Evolutionary conservation across 2,888 invertebrate genomes (phyloP).

Genomic region (Leptopilina myrica): DNA sequence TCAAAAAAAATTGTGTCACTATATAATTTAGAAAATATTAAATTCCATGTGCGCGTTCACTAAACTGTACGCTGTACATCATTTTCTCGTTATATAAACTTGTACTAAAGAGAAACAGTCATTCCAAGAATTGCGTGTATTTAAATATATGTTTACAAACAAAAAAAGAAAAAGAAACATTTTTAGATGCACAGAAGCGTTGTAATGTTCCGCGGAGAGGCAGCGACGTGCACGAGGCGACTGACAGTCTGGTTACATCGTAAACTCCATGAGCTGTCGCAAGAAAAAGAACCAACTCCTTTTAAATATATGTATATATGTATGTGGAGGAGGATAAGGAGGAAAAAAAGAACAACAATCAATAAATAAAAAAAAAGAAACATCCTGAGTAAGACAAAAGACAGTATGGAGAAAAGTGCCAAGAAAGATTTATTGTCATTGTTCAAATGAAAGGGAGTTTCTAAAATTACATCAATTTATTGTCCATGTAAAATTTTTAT

Average conservation of each 20-base stretch:
- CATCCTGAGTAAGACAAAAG: neutral
- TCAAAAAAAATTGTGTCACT: slow-evolving; percentile 33
- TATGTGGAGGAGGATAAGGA: slow-evolving; percentile 34
- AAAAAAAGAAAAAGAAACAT: slow-evolving; percentile 3
- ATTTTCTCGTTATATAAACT: slow-evolving; percentile 11
- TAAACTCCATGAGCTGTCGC: slow-evolving; percentile 28
- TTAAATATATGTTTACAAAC: neutral
- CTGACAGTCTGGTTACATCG: slow-evolving; percentile 40
- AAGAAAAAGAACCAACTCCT: slow-evolving; percentile 38
- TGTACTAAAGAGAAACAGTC: neutral
- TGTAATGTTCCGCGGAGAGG: slow-evolving; percentile 33
- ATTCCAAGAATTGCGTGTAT: slow-evolving; percentile 18
- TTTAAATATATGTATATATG: slow-evolving; percentile 11
- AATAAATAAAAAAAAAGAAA: slow-evolving; percentile 29
- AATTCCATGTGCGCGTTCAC: slow-evolving; percentile 56
- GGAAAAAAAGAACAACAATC: slow-evolving; percentile 20
- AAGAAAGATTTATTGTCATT: slow-evolving; percentile 37
- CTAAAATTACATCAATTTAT: slow-evolving; percentile 39
- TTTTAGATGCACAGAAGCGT: slow-evolving; percentile 27
- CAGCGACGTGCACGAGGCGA: slow-evolving; percentile 30
- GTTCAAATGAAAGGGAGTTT: slow-evolving; percentile 32
- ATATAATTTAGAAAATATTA: slow-evolving; percentile 52
- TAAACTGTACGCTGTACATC: slow-evolving; percentile 4
- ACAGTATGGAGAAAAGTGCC: slow-evolving; percentile 23
- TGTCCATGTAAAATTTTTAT: slow-evolving; percentile 11